Evolutionary conservation across 2,797 vertebrate genomes (phyloP), one percentile per base, ranked within the genome.

Genomic region (Cuculus canorus): DNA sequence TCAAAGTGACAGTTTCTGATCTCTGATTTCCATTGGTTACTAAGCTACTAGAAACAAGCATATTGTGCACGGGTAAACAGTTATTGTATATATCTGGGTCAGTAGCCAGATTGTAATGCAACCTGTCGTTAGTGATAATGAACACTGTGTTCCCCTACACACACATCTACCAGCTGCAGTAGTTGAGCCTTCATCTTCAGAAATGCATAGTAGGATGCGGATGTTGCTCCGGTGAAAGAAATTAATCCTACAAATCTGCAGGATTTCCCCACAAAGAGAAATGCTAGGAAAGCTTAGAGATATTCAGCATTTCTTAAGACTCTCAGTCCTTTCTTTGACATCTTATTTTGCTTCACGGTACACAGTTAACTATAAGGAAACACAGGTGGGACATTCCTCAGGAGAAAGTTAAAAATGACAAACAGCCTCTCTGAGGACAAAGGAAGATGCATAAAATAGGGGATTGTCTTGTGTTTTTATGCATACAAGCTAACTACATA

Each of bases 1-100:
- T 86, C 87, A 69, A 77, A 90, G 80, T 48, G 85, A 93, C 92
- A 92, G 91, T 28, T 94, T 76, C 64, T 60, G 73, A 82, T 82
- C 82, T 92, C 80, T 14, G 32, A 56, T 91, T 91, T 90, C 87
- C 82, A 47, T 6, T 60, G 82, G 73, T 89, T 91, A 77, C 94
- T 60, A 39, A 82, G 80, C 56, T 88, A 50, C 33, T 71, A 81
- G 45, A 84, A 88, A 53, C 59, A 64, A 88, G 73, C 73, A 57
- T 47, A 86, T 47, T 82, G 87, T 64, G 50, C 70, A 28, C 0
- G 30, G 72, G 80, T 82, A 91, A 91, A n/a, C 25, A 64, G 95
- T 47, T 57, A 27, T 6, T 60, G 8, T 14, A 24, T 13, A 15
- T 70, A 15, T 66, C 57, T 83, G 91, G 82, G 63, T 86, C 92